Evolutionary conservation across 2,797 vertebrate species (phyloP), one percentile per base, ranked within the genome.

Genomic region (Denticeps clupeoides): DNA sequence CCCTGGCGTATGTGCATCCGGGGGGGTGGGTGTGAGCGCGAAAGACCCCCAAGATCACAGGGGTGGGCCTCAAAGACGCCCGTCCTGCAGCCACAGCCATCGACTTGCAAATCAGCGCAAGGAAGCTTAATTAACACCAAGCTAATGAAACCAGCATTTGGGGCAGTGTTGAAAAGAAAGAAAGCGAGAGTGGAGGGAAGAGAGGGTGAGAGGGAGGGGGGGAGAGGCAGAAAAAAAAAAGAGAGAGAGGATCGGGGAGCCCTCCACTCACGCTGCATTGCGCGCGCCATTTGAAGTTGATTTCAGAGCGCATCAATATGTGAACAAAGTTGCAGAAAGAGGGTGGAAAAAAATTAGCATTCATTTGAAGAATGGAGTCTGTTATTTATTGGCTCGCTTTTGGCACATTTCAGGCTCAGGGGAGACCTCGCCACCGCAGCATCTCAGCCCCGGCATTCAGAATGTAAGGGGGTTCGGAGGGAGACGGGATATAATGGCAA

Each of bases 61-160:
- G 74, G 78, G 77, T 75, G 81, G 82, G 68, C 83, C 74, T 79
- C 84, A 72, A 82, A 93, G 87, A 91, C 81, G 73, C 78, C 82
- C 80, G 87, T 89, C 89, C 88, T 89, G 83, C 83, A 91, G 86
- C 86, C 89, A 88, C 84, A 82, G 83, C 75, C 84, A 89, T 88
- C 83, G 82, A 93, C 89, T 93, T 91, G 90, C 90, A 94, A 93
- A 96, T 94, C 89, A 93, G 89, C 89, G 88, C 83, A 88, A 91
- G 88, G 80, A 87, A 88, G 87, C 84, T 88, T 93, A 97, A 97
- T 95, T 94, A 93, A 90, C 88, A 80, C 82, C 62, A 78, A 86
- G 81, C 79, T 93, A 94, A 94, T 93, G 90, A 93, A 93, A 89
- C 83, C 79, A 74, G 78, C 81, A 87, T 82, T 83, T 64, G 79